These are phyloP conservation scores for Melanerpes formicivorus DNA, from an alignment of 2,113 vertebrate species.

Conservation along the genomic window DNA sequence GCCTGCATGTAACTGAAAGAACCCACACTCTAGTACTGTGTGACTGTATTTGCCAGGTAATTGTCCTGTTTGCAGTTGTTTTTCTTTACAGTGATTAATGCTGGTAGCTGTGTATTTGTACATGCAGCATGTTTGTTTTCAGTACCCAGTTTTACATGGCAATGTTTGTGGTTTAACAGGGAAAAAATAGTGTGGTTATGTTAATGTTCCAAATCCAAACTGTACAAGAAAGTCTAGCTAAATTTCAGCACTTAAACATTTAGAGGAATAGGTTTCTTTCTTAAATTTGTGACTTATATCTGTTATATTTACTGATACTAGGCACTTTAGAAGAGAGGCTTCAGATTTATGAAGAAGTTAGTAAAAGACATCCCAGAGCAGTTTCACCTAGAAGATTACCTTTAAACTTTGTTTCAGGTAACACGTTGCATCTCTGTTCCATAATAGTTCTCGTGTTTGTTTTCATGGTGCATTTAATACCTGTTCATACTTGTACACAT, in stretches of 20 bases:
- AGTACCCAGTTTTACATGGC: neutral
- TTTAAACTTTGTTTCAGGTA: slow-evolving; percentile 85
- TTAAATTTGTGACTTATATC: slow-evolving; percentile 56
- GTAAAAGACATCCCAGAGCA: slow-evolving; percentile 81
- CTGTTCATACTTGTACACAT: neutral
- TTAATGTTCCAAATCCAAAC: neutral
- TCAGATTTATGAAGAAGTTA: slow-evolving; percentile 83
- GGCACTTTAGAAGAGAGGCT: slow-evolving; percentile 81
- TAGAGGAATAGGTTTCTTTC: slow-evolving; percentile 33
- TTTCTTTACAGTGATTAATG: neutral
- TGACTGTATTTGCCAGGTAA: neutral
- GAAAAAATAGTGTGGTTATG: neutral
- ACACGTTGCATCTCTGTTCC: slow-evolving; percentile 63
- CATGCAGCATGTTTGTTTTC: neutral
- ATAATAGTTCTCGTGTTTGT: slow-evolving; percentile 11
- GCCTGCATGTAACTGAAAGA: neutral
- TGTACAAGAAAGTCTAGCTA: neutral
- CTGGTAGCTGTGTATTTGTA: neutral
- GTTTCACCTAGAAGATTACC: slow-evolving; percentile 83
- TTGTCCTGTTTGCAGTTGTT: neutral
- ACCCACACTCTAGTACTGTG: neutral
- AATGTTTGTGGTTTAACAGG: neutral
- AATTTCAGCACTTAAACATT: neutral
- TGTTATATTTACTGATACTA: slow-evolving; percentile 74
- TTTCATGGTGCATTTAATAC: neutral